phyloP scores from a whole-genome alignment of 1,140 invertebrate genomes.

The Tetragnatha versicolor region DNA sequence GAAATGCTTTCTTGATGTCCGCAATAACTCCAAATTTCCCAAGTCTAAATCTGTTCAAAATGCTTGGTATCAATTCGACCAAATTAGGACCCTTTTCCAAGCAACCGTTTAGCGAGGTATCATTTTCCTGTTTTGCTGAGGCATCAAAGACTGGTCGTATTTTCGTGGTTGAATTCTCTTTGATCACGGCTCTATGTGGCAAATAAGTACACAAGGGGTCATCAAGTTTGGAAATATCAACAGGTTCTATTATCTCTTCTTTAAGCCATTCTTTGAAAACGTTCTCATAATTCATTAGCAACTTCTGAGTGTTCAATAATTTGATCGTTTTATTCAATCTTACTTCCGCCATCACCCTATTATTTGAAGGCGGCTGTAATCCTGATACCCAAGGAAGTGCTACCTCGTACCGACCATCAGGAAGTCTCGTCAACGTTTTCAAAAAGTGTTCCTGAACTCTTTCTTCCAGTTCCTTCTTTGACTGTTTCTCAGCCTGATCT shows the following conservation, averaged over 20 bases:
- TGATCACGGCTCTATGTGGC: conserved; percentile 32
- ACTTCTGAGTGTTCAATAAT: not conserved
- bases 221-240: not conserved
- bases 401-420: conserved; percentile 9
- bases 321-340: conserved; percentile 1
- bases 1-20: conserved; percentile 14
- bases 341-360: not conserved
- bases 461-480: conserved; percentile 29
- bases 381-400: not conserved
- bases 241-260: conserved; percentile 50
- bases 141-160: conserved; percentile 48
- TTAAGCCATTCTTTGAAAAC: not conserved
- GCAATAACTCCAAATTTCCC: not conserved
- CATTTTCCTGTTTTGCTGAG: not conserved
- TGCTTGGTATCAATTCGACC: conserved; percentile 51
- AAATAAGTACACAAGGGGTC: not conserved
- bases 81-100: conserved; percentile 41
- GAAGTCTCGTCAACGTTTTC: not conserved
- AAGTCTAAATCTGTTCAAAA: conserved; percentile 57
- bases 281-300: not conserved
- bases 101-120: conserved; percentile 19
- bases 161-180: conserved; percentile 49
- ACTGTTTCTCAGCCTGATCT: not conserved
- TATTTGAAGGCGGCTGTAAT: not conserved
- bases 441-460: not conserved